phyloP scores from a whole-genome alignment of 2,113 vertebrate genomes.

The Jaculus jaculus region DNA sequence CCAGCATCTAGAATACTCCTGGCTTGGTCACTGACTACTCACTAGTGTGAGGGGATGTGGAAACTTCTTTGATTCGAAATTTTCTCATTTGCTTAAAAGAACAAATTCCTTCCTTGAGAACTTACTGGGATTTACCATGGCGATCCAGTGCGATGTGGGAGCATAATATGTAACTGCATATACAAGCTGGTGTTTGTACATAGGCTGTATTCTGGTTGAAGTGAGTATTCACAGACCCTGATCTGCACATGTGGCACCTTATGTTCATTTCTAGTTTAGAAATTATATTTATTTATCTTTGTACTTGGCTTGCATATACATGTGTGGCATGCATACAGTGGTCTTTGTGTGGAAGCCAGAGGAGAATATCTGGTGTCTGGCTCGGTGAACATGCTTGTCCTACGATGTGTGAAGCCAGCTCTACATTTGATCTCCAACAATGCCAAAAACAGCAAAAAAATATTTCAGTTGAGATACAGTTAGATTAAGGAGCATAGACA shows the following conservation, averaged over 20 bases:
- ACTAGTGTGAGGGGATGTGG: neutral
- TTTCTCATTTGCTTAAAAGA: conserved; percentile 19
- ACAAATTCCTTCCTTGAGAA: neutral
- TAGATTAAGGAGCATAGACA: neutral
- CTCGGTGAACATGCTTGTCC: no score
- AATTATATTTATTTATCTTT: neutral
- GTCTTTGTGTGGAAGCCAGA: no score
- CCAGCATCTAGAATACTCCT: no score
- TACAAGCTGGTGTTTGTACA: neutral
- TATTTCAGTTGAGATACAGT: neutral
- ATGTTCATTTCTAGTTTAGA: neutral
- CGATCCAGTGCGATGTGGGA: no score
- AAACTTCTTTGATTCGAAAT: neutral
- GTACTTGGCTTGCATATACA: no score
- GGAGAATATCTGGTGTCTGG: no score
- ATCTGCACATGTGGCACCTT: neutral
- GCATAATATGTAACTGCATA: no score
- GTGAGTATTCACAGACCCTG: neutral
- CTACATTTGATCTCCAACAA: no score
- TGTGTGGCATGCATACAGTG: no score
- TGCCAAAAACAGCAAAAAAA: no score
- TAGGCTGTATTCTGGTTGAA: neutral
- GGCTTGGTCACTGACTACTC: neutral
- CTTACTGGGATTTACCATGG: neutral
- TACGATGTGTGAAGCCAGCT: no score